Percentiles rank a stretch among this genome's conserved stretches.
Evolutionary conservation across 2,888 invertebrate species (phyloP).

Genomic region (Geotrupes spiniger): DNA sequence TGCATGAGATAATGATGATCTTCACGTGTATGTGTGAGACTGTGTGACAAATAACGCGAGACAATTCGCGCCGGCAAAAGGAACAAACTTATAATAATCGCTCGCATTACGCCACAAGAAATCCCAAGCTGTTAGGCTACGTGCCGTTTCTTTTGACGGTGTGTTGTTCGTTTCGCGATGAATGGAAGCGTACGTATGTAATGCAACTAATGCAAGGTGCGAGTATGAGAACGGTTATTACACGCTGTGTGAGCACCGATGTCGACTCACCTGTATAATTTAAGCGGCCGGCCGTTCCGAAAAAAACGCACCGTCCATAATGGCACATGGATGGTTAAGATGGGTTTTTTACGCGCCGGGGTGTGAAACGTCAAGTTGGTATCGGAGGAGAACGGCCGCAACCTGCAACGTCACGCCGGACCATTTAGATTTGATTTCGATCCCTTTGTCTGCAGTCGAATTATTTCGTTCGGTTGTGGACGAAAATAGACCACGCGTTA

Average conservation of each 20-base stretch:
- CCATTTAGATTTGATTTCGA: background rate
- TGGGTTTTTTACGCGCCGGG: background rate
- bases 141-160: too few species aligned
- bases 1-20: too few species aligned
- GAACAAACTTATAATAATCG: too few species aligned
- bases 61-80: too few species aligned
- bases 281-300: constrained; percentile 6
- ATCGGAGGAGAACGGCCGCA: background rate
- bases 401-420: constrained; percentile 2
- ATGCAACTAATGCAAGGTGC: constrained; percentile 16
- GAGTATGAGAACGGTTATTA: constrained; percentile 17
- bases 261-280: constrained; percentile 18
- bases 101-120: too few species aligned
- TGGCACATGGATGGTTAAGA: background rate
- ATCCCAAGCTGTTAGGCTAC: too few species aligned
- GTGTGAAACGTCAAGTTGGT: constrained; percentile 3
- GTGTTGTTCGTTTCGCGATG: constrained; percentile 12
- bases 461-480: too few species aligned
- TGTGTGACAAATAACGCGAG: too few species aligned
- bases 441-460: too few species aligned
- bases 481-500: too few species aligned
- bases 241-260: constrained; percentile 19
- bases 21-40: too few species aligned
- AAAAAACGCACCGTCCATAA: constrained; percentile 6
- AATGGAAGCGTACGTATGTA: background rate